Evolutionary conservation across 1,140 invertebrate species (phyloP), one percentile per base, ranked within the genome.

Genomic region (Lutraria rhynchaena): DNA sequence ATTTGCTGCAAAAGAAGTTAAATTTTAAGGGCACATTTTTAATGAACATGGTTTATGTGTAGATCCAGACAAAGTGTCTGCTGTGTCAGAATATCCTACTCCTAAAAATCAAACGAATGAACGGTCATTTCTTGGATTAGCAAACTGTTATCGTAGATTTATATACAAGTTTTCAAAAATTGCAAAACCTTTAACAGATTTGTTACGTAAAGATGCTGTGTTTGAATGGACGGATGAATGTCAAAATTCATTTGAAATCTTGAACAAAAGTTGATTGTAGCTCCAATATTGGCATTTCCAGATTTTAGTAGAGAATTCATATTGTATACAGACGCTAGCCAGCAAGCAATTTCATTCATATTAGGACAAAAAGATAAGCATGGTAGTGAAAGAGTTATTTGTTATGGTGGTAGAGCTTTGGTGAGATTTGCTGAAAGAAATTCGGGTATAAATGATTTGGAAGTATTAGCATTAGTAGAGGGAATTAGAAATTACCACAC

Each of bases 21-120:
- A 83, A 55, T 87, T 81, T 41, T 41, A 7, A 41, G 86, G 84
- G 9, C 81, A 86, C 69, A 44, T 86, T 4, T 63, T 84, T 29
- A 75, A 71, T 0, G 73, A 65, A 55, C 33, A 83, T 24, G 86
- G 84, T 4, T 80, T 87, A 13, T 37, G 69, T 19, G 51, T 74
- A n/a, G 60, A 82, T 31, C 58, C 60, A 15, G 70, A 49, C 19
- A 74, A 67, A 31, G 44, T 61, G 2, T 13, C 35, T 15, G 49
- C 37, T 24, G 63, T 78, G 0, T 7, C 37, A 55, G n/a, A 65
- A 19, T 78, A 29, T 55, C 46, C 44, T 46, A 0, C 22, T 0
- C 35, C 75, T 27, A 53, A 78, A 44, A 55, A 37, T 55, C 61
- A 67, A 31, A 57, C 24, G 19, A 29, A 57, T 69, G 53, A 63